Percentiles rank a stretch among this genome's conserved stretches.
Conservation (phyloP, 2,888 invertebrate genomes). For the Oscheius myriophilus region DNA sequence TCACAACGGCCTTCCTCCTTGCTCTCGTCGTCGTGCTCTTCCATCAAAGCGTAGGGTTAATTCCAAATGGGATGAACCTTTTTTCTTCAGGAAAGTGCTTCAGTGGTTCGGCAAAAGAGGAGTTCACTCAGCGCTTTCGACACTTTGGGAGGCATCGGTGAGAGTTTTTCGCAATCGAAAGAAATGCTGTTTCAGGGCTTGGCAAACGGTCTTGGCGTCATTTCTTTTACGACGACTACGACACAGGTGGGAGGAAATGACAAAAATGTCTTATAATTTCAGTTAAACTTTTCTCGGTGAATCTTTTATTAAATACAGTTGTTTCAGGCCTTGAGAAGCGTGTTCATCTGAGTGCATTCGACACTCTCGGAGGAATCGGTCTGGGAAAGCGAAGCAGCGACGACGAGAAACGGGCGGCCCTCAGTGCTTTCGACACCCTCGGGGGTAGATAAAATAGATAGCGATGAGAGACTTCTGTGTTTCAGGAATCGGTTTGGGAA, state of each 20-base stretch:
- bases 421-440: constrained; percentile 20
- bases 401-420: constrained; percentile 13
- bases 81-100: too few species aligned
- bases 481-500: constrained; percentile 29
- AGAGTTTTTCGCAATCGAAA: neutral
- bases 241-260: neutral
- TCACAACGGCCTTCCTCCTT: too few species aligned
- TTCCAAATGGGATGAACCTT: too few species aligned
- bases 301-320: too few species aligned
- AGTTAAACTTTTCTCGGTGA: too few species aligned
- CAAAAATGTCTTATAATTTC: too few species aligned
- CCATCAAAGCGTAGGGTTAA: too few species aligned
- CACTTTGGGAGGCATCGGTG: constrained; percentile 21
- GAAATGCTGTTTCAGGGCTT: neutral
- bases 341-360: constrained; percentile 12
- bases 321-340: constrained; percentile 14
- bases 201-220: constrained; percentile 7
- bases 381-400: constrained; percentile 22
- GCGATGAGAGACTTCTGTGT: neutral
- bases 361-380: constrained; percentile 27
- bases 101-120: neutral
- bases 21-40: too few species aligned
- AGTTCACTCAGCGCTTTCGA: constrained; percentile 19
- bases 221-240: constrained; percentile 10
- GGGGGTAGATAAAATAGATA: constrained; percentile 11